phyloP scores from a whole-genome alignment of 2,888 invertebrate genomes.

The Pachycephus smyrnensis region DNA sequence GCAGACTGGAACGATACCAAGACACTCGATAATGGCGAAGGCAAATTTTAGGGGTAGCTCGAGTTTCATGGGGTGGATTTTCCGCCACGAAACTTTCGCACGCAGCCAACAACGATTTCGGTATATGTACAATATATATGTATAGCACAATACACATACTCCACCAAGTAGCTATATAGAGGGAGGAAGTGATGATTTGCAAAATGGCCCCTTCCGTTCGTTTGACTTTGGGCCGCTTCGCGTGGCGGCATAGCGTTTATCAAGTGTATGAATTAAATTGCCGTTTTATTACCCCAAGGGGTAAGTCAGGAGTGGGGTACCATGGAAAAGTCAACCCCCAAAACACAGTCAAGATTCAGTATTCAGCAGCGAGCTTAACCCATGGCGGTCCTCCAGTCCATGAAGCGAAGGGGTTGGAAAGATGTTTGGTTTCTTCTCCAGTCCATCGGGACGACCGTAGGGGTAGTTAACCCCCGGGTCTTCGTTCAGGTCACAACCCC shows the following conservation, averaged over 20 bases:
- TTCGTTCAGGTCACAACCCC: not conserved
- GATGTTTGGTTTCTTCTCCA: slow-evolving; percentile 1
- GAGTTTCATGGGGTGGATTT: not conserved
- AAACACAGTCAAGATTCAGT: slow-evolving; percentile 38
- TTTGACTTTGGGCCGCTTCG: slow-evolving; percentile 40
- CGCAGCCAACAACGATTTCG: not conserved
- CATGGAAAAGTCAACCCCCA: slow-evolving; percentile 31
- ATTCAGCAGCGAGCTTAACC: slow-evolving; percentile 41
- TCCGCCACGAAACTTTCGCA: not conserved
- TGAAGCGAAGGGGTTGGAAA: not conserved
- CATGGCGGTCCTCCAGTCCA: slow-evolving; percentile 6
- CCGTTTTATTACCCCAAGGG: slow-evolving; percentile 64
- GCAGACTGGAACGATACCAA: not conserved
- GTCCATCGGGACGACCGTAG: not conserved
- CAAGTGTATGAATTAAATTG: slow-evolving; percentile 67
- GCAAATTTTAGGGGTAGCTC: not conserved
- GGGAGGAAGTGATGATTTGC: slow-evolving; percentile 58
- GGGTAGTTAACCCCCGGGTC: not conserved
- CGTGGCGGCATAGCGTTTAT: slow-evolving; percentile 53
- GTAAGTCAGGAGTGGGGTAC: slow-evolving; percentile 22
- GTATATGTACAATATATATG: no score
- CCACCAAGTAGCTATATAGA: not conserved
- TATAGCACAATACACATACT: fast-evolving
- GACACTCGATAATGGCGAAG: not conserved
- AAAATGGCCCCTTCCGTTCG: slow-evolving; percentile 59